phyloP scores from a whole-genome alignment of 2,888 invertebrate species.

The Orthosia gothica region DNA sequence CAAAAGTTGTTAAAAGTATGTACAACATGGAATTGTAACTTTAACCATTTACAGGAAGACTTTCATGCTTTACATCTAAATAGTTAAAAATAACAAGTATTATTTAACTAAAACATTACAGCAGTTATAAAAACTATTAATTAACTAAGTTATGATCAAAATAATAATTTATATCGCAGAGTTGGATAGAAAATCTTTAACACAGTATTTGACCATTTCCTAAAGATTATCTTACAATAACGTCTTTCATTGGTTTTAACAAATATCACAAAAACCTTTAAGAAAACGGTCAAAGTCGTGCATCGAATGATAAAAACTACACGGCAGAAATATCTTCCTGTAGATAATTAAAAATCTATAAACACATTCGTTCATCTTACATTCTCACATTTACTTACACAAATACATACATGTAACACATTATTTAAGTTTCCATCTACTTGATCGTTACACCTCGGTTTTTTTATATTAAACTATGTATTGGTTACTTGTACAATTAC shows the following conservation, averaged over 20 bases:
- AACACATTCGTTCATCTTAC: conserved; percentile 50
- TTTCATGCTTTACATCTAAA: conserved; percentile 35
- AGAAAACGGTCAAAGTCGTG: conserved; percentile 3
- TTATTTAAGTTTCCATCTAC: conserved; percentile 56
- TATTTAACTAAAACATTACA: conserved; percentile 23
- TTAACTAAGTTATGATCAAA: conserved; percentile 15
- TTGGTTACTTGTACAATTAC: conserved; percentile 59
- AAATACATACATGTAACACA: conserved; percentile 67
- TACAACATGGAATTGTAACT: conserved; percentile 80
- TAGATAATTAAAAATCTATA: conserved; percentile 55
- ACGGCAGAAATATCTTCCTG: conserved; percentile 47
- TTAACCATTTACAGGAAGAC: conserved; percentile 62
- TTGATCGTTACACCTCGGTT: conserved; percentile 62
- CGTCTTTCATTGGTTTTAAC: conserved; percentile 55
- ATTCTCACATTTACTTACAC: conserved; percentile 63
- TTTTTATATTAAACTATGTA: conserved; percentile 50
- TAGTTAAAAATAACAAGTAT: conserved; percentile 8
- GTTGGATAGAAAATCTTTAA: conserved; percentile 1
- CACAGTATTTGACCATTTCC: conserved; percentile 14
- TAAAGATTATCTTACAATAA: conserved; percentile 40
- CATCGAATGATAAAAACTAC: conserved; percentile 1
- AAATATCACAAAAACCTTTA: conserved; percentile 47
- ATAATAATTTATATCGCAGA: conserved; percentile 2
- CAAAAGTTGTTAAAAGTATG: conserved; percentile 84
- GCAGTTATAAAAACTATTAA: conserved; percentile 35